Base-by-base conservation (phyloP, 1,140 invertebrate genomes). In the Bicyclus anynana region DNA sequence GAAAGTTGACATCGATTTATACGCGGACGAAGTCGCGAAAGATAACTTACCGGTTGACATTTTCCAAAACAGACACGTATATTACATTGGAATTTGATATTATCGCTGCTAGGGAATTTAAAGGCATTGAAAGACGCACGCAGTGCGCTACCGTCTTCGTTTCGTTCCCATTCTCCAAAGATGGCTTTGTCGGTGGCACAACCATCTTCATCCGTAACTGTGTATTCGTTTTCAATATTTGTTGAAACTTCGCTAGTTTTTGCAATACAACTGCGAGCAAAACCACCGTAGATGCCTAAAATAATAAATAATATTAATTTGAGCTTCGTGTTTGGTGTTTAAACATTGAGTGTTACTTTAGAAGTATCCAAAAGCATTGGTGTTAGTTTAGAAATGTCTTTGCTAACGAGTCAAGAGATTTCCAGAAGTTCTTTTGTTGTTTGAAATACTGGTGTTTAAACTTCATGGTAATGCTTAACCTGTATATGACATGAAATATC, bases 81-180 rank as follows among this genome's bases (percentile, higher is more conserved):
- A 79, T 97, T 98, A 81, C 97, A 98, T 84, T 98, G 96, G 95
- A 98, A 98, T 83, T 96, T 90, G 68, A 98, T 96, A 76, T 97
- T 97, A 72, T 97, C 97, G 72, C 95, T 97, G 59, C 95, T 96
- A 0, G 97, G 97, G 92, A 98, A 98, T 81, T 98, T 98, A 82
- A 98, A 98, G 3, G 97, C 97, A 80, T 97, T 97, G 80, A 98
- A 98, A 59, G 94, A 93, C 35, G 96, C 96, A 73, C 95, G 90
- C 16, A 98, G 84, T 9, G 95, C 93, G 77, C 95, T 95, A 9
- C 94, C 94, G 27, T 96, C 94, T 57, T 94, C 91, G 74, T 96
- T 95, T 63, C 96, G 94, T 65, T 96, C 93, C 97, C 97, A 98
- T 78, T 98, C 96, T 13, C 96, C 96, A 71, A 98, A 98, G 72